Base-by-base conservation (phyloP, 2,113 vertebrate genomes). In the Piaya cayana region DNA sequence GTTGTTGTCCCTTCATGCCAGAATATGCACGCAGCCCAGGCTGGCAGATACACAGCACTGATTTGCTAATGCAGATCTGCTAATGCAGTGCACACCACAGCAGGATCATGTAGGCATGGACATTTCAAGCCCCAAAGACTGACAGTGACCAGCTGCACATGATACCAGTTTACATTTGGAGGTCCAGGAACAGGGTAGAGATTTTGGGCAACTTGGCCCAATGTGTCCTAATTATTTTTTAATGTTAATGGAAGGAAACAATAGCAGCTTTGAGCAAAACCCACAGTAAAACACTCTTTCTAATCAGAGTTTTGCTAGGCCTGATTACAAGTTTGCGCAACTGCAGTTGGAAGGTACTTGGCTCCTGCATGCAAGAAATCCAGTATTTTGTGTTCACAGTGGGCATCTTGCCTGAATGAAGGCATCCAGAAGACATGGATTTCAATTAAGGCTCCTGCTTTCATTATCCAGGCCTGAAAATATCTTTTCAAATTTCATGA, bases 101-200 rank as follows among this genome's bases (percentile, higher is more conserved):
- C 34, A 81, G 42, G 32, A n/a, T 8, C 18, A 71, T 0, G 1
- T 1, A 55, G 45, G 12, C 1, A 0, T 0, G 3, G 55, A 11
- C 12, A 19, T 56, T 88, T 47, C 60, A 75, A 56, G 23, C n/a
- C 19, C 17, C 18, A 30, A 23, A 59, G 39, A 75, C 23, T 18
- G 29, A 29, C 15, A 58, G 7, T 6, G 25, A 65, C 11, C 27
- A 30, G 45, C 13, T 60, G 19, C 8, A 12, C 3, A 5, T 0
- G 3, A 27, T 2, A 30, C 3, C 36, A 7, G 62, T 87, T 78
- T 34, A 58, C n/a, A 18, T 74, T 29, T 62, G 39, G 39, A 91
- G 32, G 23, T 52, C 81, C 79, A 59, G 25, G 5, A 67, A 30
- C 21, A 55, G 67, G 47, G 11, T 68, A 86, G 29, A 50, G 19